These are phyloP conservation scores for Bos javanicus DNA, from an alignment of 2,113 vertebrate species.

Conservation along the genomic window DNA sequence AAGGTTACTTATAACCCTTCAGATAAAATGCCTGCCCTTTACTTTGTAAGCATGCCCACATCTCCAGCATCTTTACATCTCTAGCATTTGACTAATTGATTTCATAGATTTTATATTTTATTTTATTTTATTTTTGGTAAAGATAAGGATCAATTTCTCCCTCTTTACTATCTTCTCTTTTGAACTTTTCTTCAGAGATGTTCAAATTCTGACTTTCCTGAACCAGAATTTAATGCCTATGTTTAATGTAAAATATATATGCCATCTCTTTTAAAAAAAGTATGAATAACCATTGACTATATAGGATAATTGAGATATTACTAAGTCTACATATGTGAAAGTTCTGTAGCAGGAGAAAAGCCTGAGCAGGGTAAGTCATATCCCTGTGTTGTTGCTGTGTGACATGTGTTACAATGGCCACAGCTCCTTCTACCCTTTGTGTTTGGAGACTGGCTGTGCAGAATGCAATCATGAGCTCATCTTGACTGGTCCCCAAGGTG, in stretches of 20 bases:
- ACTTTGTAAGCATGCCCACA: not conserved
- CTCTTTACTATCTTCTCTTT: not conserved
- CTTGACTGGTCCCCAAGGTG: not conserved
- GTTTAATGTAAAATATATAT: not conserved
- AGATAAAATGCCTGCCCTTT: not conserved
- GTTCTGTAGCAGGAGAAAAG: not conserved
- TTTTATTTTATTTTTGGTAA: not conserved
- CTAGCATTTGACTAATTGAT: not conserved
- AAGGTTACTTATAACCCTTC: not conserved
- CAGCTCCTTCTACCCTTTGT: not conserved
- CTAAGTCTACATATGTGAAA: not conserved
- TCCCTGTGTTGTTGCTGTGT: too few species aligned
- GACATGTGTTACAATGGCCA: not conserved
- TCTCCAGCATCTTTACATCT: not conserved
- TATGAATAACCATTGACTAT: not conserved
- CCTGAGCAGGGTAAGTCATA: not conserved
- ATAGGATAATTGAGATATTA: not conserved
- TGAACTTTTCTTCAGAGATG: not conserved
- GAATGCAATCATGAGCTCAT: not conserved
- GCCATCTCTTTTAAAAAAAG: not conserved
- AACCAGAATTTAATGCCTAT: not conserved
- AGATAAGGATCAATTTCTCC: not conserved
- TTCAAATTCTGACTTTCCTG: not conserved
- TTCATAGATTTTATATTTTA: not conserved
- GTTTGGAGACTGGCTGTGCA: not conserved